These are phyloP conservation scores for Oxycera nigricornis DNA, from an alignment of 2,888 invertebrate species.

Conservation along the genomic window DNA sequence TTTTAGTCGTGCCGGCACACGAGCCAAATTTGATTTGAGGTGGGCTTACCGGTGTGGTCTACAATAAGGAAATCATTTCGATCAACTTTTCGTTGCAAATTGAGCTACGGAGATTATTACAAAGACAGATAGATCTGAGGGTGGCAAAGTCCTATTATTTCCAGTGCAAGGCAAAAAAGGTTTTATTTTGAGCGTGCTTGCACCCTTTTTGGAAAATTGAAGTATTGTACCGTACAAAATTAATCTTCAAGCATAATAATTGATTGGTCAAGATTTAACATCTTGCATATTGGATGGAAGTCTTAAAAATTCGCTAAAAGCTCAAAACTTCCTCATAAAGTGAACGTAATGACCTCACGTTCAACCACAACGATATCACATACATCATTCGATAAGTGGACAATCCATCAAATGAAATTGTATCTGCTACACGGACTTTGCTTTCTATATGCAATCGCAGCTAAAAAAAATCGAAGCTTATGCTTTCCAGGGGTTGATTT, in stretches of 20 bases:
- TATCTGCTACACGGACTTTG: constrained; percentile 8
- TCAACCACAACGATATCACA: background rate
- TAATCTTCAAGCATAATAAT: too few relatives aligned
- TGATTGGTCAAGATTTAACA: too few relatives aligned
- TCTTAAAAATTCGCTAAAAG: background rate
- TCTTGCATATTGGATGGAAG: too few relatives aligned
- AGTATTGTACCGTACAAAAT: too few relatives aligned
- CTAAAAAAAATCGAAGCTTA: background rate
- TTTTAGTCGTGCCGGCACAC: background rate
- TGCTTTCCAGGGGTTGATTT: too few relatives aligned
- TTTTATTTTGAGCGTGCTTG: background rate
- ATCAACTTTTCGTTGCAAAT: constrained; percentile 34
- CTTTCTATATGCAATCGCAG: constrained; percentile 15
- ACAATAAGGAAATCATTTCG: constrained; percentile 28
- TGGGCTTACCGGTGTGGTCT: background rate
- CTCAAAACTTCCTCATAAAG: background rate
- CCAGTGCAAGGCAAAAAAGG: background rate
- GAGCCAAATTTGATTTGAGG: background rate
- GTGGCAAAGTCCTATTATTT: background rate
- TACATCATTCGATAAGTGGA: constrained; percentile 37
- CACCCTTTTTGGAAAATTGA: too few relatives aligned
- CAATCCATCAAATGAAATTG: constrained; percentile 35
- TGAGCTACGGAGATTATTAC: constrained; percentile 25
- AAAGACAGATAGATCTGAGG: background rate
- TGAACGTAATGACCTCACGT: constrained; percentile 3